A percentile compares a stretch with the other conserved stretches of the same genome.
These are phyloP conservation scores for Ophion obscuratus DNA, from an alignment of 2,888 invertebrate species.

Conservation along the genomic window DNA sequence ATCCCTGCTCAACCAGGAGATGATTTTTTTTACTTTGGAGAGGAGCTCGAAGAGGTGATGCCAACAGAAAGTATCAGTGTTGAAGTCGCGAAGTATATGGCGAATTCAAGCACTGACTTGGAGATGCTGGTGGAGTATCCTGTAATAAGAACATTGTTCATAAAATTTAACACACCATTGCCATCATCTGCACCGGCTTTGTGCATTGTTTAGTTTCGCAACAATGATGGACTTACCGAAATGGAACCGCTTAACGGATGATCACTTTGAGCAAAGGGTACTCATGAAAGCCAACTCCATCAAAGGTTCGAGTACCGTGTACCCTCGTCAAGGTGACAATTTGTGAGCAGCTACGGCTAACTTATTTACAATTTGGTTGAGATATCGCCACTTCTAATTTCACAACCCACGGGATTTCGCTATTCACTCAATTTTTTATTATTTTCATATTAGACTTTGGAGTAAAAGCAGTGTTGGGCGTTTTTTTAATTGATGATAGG, in stretches of 20 bases:
- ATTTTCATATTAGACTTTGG: no score
- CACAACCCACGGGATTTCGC: no score
- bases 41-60: background rate
- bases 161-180: conserved; percentile 49
- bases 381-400: background rate
- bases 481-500: no score
- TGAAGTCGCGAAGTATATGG: conserved; percentile 30
- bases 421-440: no score
- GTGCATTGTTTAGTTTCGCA: conserved; percentile 48
- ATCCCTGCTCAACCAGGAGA: background rate
- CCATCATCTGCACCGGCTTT: conserved; percentile 59
- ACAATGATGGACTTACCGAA: conserved; percentile 21
- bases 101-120: conserved; percentile 26
- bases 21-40: background rate
- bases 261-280: conserved; percentile 41
- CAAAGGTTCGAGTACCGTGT: conserved; percentile 4
- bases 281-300: conserved; percentile 22
- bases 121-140: conserved; percentile 17
- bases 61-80: background rate
- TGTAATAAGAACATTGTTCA: conserved; percentile 22
- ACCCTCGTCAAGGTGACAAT: background rate
- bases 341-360: background rate
- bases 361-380: background rate
- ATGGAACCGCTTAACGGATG: conserved; percentile 49
- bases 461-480: no score